Conservation (phyloP, 2,888 invertebrate species). For the Crioceris asparagi region DNA sequence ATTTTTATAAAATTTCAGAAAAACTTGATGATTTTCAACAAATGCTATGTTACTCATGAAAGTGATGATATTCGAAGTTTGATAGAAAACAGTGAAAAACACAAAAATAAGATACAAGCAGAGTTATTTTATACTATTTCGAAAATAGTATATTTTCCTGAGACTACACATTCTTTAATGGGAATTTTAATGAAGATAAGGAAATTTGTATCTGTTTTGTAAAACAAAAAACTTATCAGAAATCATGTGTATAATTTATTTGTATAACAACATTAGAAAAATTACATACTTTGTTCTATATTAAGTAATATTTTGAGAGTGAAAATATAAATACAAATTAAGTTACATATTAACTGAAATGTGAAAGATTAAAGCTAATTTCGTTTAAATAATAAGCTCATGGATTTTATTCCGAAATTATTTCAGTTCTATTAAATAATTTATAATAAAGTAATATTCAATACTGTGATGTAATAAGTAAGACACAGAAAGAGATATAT, state of each 20-base stretch:
- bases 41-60: too few species aligned
- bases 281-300: constrained; percentile 29
- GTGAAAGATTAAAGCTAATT: constrained; percentile 24
- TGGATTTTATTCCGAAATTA: constrained; percentile 2
- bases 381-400: constrained; percentile 1
- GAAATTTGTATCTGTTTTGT: too few species aligned
- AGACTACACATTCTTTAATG: too few species aligned
- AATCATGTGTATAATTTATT: constrained; percentile 32
- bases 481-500: constrained; percentile 21
- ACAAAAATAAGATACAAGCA: too few species aligned
- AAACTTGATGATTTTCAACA: too few species aligned
- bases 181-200: too few species aligned
- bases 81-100: too few species aligned
- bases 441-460: constrained; percentile 24
- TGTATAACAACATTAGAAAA: constrained; percentile 33
- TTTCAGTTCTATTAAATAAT: constrained; percentile 23
- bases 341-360: constrained; percentile 21
- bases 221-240: too few species aligned
- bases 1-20: too few species aligned
- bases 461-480: constrained; percentile 33
- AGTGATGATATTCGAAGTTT: too few species aligned
- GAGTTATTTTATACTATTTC: too few species aligned
- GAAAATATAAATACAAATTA: constrained; percentile 29
- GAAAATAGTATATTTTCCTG: too few species aligned
- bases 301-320: constrained; percentile 24